phyloP scores from a whole-genome alignment of 37 sponge, comb jelly and placozoan species.

The Cladorhizidae sp. region DNA sequence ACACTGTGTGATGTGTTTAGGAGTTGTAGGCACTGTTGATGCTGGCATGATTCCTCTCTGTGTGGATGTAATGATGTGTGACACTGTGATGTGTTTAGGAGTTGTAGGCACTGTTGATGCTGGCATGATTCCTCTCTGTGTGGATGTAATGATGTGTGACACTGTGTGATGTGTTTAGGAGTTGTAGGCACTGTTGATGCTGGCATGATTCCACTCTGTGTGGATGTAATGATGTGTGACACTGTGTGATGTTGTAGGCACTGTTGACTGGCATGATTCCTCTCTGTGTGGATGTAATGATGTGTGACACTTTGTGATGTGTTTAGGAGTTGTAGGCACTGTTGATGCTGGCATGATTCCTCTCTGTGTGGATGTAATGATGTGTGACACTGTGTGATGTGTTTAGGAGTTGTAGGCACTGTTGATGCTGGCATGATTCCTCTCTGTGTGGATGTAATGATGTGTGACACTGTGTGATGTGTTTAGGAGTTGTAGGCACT shows the following conservation, averaged over 20 bases:
- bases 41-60: constrained; percentile 54
- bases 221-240: constrained; percentile 48
- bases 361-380: constrained; percentile 51
- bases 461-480: too few relatives aligned
- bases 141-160: constrained; percentile 48
- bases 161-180: too few relatives aligned
- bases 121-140: constrained; percentile 53
- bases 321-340: constrained; percentile 54
- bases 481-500: constrained; percentile 54
- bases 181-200: constrained; percentile 49
- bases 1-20: too few relatives aligned
- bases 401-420: constrained; percentile 54
- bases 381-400: too few relatives aligned
- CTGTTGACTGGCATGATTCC: too few relatives aligned
- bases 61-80: constrained; percentile 45
- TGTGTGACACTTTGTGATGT: too few relatives aligned
- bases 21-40: constrained; percentile 47
- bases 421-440: constrained; percentile 51
- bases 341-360: constrained; percentile 51
- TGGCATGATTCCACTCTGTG: constrained; percentile 53
- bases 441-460: constrained; percentile 51
- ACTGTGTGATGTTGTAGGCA: too few relatives aligned
- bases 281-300: too few relatives aligned
- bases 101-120: constrained; percentile 49
- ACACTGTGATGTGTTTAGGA: too few relatives aligned